phyloP scores from a whole-genome alignment of 2,888 invertebrate genomes.

The Agrotis ipsilon region DNA sequence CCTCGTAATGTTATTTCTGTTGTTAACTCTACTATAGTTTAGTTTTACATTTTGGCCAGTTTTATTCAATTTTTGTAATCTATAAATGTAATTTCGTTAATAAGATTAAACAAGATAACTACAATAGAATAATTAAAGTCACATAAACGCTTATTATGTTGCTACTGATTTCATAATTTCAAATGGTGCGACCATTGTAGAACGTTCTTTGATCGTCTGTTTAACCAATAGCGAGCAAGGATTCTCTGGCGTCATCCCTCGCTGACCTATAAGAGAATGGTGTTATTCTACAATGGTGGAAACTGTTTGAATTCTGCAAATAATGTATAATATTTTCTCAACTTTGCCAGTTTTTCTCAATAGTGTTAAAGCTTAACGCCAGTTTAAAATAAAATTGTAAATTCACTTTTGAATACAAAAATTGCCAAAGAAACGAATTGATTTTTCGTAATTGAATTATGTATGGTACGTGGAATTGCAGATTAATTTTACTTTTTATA shows the following conservation, averaged over 20 bases:
- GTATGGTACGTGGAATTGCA: slow-evolving; percentile 80
- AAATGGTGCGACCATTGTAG: slow-evolving; percentile 68
- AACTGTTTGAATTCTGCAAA: slow-evolving; percentile 70
- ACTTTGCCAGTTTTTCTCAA: slow-evolving; percentile 87
- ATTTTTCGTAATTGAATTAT: slow-evolving; percentile 75
- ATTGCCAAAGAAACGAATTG: slow-evolving; percentile 90
- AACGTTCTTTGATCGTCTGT: slow-evolving; percentile 26
- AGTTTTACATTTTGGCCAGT: slow-evolving; percentile 81
- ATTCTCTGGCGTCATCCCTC: slow-evolving; percentile 10
- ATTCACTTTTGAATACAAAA: slow-evolving; percentile 90
- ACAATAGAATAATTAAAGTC: slow-evolving; percentile 85
- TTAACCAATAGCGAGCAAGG: slow-evolving; percentile 48
- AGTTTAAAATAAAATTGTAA: slow-evolving; percentile 86
- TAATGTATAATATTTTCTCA: slow-evolving; percentile 82
- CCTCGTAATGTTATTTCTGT: slow-evolving; percentile 71
- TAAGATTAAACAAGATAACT: slow-evolving; percentile 79
- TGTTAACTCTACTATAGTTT: slow-evolving; percentile 71
- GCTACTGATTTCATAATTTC: slow-evolving; percentile 77
- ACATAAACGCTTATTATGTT: slow-evolving; percentile 86
- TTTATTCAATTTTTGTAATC: slow-evolving; percentile 78
- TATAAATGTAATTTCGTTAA: slow-evolving; percentile 77
- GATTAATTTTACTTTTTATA: slow-evolving; percentile 72
- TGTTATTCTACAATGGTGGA: slow-evolving; percentile 65
- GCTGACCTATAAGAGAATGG: slow-evolving; percentile 36
- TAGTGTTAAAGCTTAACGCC: slow-evolving; percentile 85